Percentiles rank a stretch among this genome's conserved stretches.
These are phyloP conservation scores for Potorous gilbertii DNA, from an alignment of 2,797 vertebrate genomes.

Conservation along the genomic window DNA sequence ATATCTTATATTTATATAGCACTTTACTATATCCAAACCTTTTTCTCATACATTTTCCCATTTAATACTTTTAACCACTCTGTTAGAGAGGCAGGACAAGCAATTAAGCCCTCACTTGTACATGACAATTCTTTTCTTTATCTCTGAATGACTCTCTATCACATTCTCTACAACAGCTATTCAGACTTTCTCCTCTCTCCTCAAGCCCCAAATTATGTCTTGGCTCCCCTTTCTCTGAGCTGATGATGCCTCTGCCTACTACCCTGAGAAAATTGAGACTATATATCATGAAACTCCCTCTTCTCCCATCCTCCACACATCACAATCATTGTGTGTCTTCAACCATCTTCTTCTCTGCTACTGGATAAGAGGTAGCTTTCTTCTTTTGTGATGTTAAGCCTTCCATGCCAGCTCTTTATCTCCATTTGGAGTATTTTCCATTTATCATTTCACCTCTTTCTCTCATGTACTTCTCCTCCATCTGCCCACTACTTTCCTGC, in stretches of 20 bases:
- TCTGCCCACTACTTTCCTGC: background rate
- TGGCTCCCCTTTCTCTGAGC: background rate
- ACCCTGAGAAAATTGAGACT: background rate
- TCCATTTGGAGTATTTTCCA: background rate
- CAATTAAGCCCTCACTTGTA: background rate
- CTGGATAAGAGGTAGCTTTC: background rate
- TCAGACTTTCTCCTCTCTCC: background rate
- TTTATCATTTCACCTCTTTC: background rate
- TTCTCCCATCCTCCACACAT: background rate
- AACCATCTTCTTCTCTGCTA: background rate
- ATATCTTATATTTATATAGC: background rate
- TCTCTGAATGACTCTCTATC: background rate
- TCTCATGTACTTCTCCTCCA: background rate
- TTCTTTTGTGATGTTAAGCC: background rate
- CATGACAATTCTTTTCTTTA: background rate
- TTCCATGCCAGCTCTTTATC: background rate
- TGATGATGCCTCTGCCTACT: background rate
- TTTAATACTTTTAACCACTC: background rate
- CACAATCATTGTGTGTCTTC: background rate
- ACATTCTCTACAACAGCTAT: background rate
- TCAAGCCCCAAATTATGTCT: background rate
- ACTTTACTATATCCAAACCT: background rate
- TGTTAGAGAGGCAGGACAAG: background rate
- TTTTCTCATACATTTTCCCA: background rate
- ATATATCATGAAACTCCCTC: background rate